Base-by-base conservation (phyloP, 30 jellyfish, hydroid and myxozoan genomes). In the Clytia hemisphaerica region DNA sequence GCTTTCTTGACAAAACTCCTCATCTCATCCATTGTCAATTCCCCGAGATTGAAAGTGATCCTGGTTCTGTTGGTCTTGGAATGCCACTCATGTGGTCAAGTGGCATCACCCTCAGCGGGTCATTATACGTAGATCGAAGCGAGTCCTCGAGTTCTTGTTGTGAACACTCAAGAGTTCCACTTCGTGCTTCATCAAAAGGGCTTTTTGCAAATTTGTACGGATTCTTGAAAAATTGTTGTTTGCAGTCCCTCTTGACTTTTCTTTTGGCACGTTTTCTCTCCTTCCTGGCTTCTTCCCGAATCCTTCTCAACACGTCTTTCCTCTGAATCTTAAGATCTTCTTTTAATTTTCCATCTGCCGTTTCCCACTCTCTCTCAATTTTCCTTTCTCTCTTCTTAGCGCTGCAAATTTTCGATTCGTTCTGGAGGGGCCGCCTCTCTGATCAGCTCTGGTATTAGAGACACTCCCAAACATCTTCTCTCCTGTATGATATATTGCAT, bases 1-100 rank as follows among this genome's bases (percentile, higher is more conserved):
- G n/a, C n/a, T n/a, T n/a, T n/a, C n/a, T n/a, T n/a, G n/a, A n/a
- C n/a, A n/a, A n/a, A n/a, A n/a, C n/a, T n/a, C n/a, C n/a, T n/a
- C n/a, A n/a, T n/a, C n/a, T n/a, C n/a, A n/a, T n/a, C n/a, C n/a
- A n/a, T n/a, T n/a, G n/a, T n/a, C n/a, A n/a, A n/a, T n/a, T n/a
- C n/a, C n/a, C n/a, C n/a, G n/a, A n/a, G n/a, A n/a, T n/a, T n/a
- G n/a, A n/a, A n/a, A n/a, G n/a, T n/a, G 6, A 25, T 19, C 66
- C 66, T 51, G 25, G 66, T 51, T 10, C 26, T 15, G 66, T 51
- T 51, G 66, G 66, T 51, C 26, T 10, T 51, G 66, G 66, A 19
- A 51, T 51, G 66, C 26, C 66, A 10, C 9, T 51, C 66, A 19
- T 10, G 10, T 19, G 27, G 18, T 10, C 9, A 6, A 51, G 25